Evolutionary conservation across 2,113 vertebrate species (phyloP).

Genomic region (Laticauda laticaudata): DNA sequence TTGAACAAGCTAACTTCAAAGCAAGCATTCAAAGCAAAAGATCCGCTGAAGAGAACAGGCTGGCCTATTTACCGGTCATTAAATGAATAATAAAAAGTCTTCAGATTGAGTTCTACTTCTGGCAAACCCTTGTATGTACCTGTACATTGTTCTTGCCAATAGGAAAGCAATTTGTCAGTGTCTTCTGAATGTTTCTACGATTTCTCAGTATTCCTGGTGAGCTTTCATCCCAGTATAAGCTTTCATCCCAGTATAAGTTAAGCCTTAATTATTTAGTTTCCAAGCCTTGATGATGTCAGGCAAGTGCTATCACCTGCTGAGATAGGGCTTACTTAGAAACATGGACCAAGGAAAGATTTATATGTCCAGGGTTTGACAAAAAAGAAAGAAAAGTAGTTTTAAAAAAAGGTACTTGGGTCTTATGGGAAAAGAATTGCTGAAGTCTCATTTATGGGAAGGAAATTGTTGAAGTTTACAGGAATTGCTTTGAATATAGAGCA

Average conservation of each 20-base stretch:
- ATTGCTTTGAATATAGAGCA: not conserved
- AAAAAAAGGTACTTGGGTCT: not conserved
- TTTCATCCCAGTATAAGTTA: not conserved
- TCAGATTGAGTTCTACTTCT: not conserved
- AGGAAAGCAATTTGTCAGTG: not conserved
- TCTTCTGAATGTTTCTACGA: not conserved
- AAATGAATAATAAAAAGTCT: constrained; percentile 7
- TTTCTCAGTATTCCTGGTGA: not conserved
- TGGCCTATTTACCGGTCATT: constrained; percentile 22
- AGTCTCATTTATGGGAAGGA: not conserved
- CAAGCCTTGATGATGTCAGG: not conserved
- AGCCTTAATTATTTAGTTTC: not conserved
- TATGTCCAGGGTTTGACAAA: not conserved
- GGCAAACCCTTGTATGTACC: not conserved
- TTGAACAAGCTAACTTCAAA: constrained; percentile 53
- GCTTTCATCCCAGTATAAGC: not conserved
- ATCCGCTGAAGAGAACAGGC: constrained; percentile 1
- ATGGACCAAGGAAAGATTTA: not conserved
- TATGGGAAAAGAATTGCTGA: not conserved
- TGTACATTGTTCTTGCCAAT: not conserved
- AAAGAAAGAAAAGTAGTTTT: not conserved
- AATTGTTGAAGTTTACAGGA: not conserved
- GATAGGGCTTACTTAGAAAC: constrained; percentile 30
- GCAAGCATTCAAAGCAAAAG: constrained; percentile 61
- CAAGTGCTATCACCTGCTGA: not conserved